phyloP scores from a whole-genome alignment of 2,797 vertebrate genomes.

The Neopelma chrysocephalum region DNA sequence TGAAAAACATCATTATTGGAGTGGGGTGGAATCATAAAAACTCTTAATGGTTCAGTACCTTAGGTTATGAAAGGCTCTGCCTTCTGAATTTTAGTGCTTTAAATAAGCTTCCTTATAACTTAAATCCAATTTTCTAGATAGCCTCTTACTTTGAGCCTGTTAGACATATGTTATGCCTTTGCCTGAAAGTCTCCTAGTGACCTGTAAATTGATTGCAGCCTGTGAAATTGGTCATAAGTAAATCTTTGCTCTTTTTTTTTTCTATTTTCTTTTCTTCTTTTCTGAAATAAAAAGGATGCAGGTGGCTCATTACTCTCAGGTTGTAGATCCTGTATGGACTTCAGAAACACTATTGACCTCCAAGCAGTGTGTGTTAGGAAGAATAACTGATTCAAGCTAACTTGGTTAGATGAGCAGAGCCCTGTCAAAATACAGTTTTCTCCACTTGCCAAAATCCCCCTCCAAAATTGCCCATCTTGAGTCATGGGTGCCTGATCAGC shows the following conservation, averaged over 20 bases:
- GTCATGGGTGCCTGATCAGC: not conserved
- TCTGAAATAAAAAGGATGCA: conserved; percentile 6
- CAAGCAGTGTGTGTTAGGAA: not conserved
- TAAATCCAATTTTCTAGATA: conserved; percentile 57
- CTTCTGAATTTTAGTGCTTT: conserved; percentile 32
- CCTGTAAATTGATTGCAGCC: conserved; percentile 35
- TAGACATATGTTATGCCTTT: conserved; percentile 17
- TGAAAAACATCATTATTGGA: not conserved
- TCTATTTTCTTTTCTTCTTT: not conserved
- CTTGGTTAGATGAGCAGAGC: not conserved
- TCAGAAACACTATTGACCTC: not conserved
- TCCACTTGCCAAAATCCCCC: not conserved
- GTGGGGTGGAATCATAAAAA: not conserved
- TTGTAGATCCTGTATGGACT: not conserved
- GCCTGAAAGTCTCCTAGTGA: conserved; percentile 21
- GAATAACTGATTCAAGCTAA: not conserved
- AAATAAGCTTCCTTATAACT: conserved; percentile 48
- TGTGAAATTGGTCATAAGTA: conserved; percentile 43
- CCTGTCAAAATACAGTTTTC: not conserved
- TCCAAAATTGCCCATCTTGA: not conserved
- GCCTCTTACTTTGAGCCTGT: conserved; percentile 27
- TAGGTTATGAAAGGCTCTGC: not conserved
- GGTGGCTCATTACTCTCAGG: not conserved
- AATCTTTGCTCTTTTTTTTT: not conserved
- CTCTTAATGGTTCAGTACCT: not conserved